Conservation (phyloP, 2,888 invertebrate species). For the Sarcophaga subvicina region DNA sequence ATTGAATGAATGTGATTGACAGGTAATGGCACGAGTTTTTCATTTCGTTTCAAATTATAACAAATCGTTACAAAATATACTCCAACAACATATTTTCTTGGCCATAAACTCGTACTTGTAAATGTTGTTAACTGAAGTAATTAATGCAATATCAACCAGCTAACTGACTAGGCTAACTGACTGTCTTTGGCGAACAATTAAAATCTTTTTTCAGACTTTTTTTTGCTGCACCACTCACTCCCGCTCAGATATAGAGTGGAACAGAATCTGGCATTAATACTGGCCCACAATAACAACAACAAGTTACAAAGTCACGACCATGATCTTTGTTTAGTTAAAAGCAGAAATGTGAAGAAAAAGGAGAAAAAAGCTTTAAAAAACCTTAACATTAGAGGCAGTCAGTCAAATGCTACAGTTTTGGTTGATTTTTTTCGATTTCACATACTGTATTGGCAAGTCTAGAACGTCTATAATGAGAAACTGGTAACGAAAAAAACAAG, state of each 20-base stretch:
- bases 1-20: slow-evolving; percentile 62
- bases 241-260: slow-evolving; percentile 18
- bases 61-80: slow-evolving; percentile 58
- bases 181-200: too few relatives aligned
- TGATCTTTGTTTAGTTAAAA: slow-evolving; percentile 62
- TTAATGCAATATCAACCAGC: slow-evolving; percentile 44
- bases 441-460: slow-evolving; percentile 19
- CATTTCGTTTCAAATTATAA: slow-evolving; percentile 52
- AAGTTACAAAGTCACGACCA: slow-evolving; percentile 68
- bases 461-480: slow-evolving; percentile 42
- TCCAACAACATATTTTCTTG: slow-evolving; percentile 41
- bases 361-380: slow-evolving; percentile 21
- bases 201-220: not conserved
- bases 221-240: slow-evolving; percentile 38
- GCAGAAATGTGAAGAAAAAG: slow-evolving; percentile 21
- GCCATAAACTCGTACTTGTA: slow-evolving; percentile 9
- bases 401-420: slow-evolving; percentile 48
- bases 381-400: slow-evolving; percentile 61
- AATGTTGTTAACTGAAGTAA: slow-evolving; percentile 36
- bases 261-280: not conserved
- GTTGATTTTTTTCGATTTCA: not conserved
- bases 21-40: slow-evolving; percentile 66
- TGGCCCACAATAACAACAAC: slow-evolving; percentile 23
- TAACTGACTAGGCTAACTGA: too few relatives aligned
- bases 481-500: slow-evolving; percentile 23